Evolutionary conservation across 2,113 vertebrate species (phyloP), one percentile per base, ranked within the genome.

Genomic region (Chlorocebus sabaeus): DNA sequence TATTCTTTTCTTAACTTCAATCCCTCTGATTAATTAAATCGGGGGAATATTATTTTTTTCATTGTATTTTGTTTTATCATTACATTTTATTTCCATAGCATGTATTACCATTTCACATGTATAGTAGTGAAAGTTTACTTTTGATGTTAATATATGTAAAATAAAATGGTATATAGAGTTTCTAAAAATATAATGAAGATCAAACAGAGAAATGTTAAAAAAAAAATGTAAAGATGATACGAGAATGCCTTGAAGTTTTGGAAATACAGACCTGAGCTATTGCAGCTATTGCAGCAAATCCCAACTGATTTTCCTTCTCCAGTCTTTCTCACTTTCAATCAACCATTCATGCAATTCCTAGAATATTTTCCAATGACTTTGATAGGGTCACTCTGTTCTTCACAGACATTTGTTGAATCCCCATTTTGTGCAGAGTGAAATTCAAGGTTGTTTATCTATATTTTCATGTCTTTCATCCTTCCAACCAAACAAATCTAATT

Each of bases 61-160:
- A 38, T 67, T 61, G 9, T 73, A 61, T 89, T 95, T 59, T 61
- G 40, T 83, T 92, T 92, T 83, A 88, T 72, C 32, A 20, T 83
- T 92, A 57, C 4, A 68, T 82, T 96, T 85, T 95, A 80, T 97
- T 96, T 95, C 72, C 93, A 7, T 89, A 79, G 30, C 22, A 93
- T 48, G 30, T 73, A 35, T 85, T 55, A 79, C 4, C 52, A 89
- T 84, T 89, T 83, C 30, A 83, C 50, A 72, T 93, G 64, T 17
- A 79, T 7, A 84, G 25, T 55, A 61, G 23, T 89, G 22, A 92
- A 92, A 92, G 6, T 86, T 86, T 55, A 55, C 45, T 90, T 90
- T 93, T 96, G 22, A 67, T 90, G 45, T 61, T 67, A 64, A 90
- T 73, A 8, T 55, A 27, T 40, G 25, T 52, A 72, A 87, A 87